Percentiles rank a stretch among this genome's conserved stretches.
Conservation (phyloP, 2,797 vertebrate genomes). For the Triplophysa yarkandensis region DNA sequence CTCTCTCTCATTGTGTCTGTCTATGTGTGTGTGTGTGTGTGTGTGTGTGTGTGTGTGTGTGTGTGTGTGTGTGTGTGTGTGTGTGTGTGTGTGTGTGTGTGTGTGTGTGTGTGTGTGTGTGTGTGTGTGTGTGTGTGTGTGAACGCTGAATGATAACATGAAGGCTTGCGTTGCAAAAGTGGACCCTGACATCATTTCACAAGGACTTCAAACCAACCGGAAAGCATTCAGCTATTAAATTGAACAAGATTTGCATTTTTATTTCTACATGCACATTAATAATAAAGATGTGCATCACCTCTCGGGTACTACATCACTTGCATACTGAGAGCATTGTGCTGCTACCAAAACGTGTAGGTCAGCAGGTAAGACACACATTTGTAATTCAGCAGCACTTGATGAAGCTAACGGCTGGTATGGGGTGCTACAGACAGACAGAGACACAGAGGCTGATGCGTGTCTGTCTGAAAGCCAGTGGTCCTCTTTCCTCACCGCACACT, state of each 20-base stretch:
- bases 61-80: slow-evolving; percentile 2
- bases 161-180: slow-evolving; percentile 15
- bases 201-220: slow-evolving; percentile 44
- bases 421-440: slow-evolving; percentile 12
- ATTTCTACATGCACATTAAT: slow-evolving; percentile 92
- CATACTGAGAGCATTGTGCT: slow-evolving; percentile 58
- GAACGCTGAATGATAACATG: slow-evolving; percentile 33
- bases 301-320: slow-evolving; percentile 25
- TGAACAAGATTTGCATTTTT: slow-evolving; percentile 92
- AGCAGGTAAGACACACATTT: slow-evolving; percentile 25
- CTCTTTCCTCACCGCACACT: slow-evolving; percentile 24
- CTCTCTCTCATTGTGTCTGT: slow-evolving; percentile 13
- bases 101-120: background rate
- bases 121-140: slow-evolving; percentile 5
- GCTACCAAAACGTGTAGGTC: slow-evolving; percentile 64
- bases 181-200: slow-evolving; percentile 36
- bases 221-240: slow-evolving; percentile 83
- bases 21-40: slow-evolving; percentile 8
- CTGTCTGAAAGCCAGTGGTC: slow-evolving; percentile 27
- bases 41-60: slow-evolving; percentile 2
- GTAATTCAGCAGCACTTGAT: slow-evolving; percentile 20
- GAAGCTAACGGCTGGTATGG: slow-evolving; percentile 3
- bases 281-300: slow-evolving; percentile 79
- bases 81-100: slow-evolving; percentile 3
- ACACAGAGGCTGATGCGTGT: slow-evolving; percentile 15